phyloP scores from a whole-genome alignment of 1,140 invertebrate genomes.

The Drosophila sp. region DNA sequence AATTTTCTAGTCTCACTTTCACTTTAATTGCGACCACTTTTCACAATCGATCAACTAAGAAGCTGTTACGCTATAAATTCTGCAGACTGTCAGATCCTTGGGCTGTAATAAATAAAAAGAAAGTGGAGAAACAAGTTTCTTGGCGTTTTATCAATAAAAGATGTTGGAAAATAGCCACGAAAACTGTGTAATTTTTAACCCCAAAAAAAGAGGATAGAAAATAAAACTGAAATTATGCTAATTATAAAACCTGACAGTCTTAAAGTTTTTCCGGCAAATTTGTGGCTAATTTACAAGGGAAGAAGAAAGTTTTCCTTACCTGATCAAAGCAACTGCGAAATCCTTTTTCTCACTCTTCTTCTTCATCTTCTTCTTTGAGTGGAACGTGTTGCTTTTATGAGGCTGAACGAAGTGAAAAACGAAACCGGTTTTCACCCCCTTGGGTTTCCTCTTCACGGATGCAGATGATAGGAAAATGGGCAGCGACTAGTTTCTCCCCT shows the following conservation, averaged over 20 bases:
- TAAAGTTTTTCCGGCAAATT: slow-evolving; percentile 76
- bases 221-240: slow-evolving; percentile 63
- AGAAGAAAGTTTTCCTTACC: slow-evolving; percentile 18
- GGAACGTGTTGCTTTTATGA: slow-evolving; percentile 78
- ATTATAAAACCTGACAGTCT: slow-evolving; percentile 42
- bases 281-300: slow-evolving; percentile 78
- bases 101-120: not conserved
- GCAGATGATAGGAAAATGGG: slow-evolving; percentile 63
- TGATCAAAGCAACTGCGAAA: slow-evolving; percentile 10
- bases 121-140: slow-evolving; percentile 46
- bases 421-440: slow-evolving; percentile 58
- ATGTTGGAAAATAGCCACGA: slow-evolving; percentile 52
- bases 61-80: slow-evolving; percentile 50
- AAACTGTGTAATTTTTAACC: slow-evolving; percentile 66
- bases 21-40: slow-evolving; percentile 35
- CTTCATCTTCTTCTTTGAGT: slow-evolving; percentile 20
- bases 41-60: slow-evolving; percentile 39
- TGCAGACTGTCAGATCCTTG: slow-evolving; percentile 25
- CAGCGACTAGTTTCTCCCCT: slow-evolving; percentile 68
- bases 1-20: slow-evolving; percentile 27
- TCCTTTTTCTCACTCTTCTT: not conserved
- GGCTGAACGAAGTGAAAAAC: slow-evolving; percentile 42
- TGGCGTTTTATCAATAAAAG: slow-evolving; percentile 37
- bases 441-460: not conserved
- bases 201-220: slow-evolving; percentile 45